Conservation (phyloP, 1,140 invertebrate species). For the Drosophila funebris region DNA sequence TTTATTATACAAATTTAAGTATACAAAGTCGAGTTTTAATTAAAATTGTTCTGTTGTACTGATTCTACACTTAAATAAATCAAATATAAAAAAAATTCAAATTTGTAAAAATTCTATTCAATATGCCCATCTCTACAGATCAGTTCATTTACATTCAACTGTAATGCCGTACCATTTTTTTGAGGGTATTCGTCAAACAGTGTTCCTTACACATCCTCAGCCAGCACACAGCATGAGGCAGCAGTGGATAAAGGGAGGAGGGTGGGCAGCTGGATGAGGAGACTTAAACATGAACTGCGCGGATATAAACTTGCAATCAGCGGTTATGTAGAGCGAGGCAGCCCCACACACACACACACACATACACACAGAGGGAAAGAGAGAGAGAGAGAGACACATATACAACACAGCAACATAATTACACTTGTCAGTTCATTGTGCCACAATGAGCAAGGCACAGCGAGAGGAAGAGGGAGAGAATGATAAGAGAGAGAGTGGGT, state of each 20-base stretch:
- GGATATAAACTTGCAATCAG: slow-evolving; percentile 74
- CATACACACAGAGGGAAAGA: slow-evolving; percentile 19
- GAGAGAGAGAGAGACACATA: slow-evolving; percentile 9
- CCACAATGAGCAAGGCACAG: slow-evolving; percentile 57
- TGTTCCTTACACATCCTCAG: not conserved
- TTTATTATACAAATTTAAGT: no score
- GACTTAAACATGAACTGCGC: slow-evolving; percentile 40
- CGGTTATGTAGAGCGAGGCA: slow-evolving; percentile 58
- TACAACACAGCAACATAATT: slow-evolving; percentile 64
- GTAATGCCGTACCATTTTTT: not conserved
- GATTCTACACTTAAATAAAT: no score
- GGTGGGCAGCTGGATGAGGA: slow-evolving; percentile 1
- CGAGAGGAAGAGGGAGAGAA: not conserved
- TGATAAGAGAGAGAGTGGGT: not conserved
- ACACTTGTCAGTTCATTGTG: slow-evolving; percentile 80
- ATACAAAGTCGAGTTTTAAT: no score
- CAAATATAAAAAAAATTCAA: no score
- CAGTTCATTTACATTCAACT: not conserved
- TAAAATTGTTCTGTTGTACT: no score
- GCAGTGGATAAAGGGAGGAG: not conserved
- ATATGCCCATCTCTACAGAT: no score
- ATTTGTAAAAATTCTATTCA: no score
- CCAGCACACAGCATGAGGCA: not conserved
- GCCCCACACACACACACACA: slow-evolving; percentile 24
- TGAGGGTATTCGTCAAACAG: slow-evolving; percentile 2